Evolutionary conservation across 1,140 invertebrate species (phyloP), one percentile per base, ranked within the genome.

Genomic region (Elysia chlorotica): DNA sequence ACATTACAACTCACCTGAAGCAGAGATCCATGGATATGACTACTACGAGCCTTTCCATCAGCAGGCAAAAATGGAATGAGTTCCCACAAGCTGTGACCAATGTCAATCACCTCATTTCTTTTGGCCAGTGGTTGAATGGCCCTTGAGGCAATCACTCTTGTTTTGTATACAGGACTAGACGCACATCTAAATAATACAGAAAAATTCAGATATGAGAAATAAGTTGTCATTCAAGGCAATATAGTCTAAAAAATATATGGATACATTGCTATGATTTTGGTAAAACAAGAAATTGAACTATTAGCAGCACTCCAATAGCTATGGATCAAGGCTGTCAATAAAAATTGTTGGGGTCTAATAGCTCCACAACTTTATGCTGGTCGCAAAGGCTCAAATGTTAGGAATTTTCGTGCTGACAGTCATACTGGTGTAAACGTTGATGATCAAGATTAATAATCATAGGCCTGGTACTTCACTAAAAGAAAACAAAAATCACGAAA

Each of bases 61-160:
- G 76, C 38, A 17, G 74, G 38, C 62, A 74, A 66, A 0, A 25
- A 31, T 21, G 81, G 80, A 28, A 86, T 33, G 53, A 68, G 57
- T 62, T 76, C 65, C 28, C 85, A 69, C 25, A 86, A 74, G 1
- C 82, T 61, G 35, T 38, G 53, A 56, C 84, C 53, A 14, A 83
- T 76, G n/a, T 48, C 61, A 2, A 61, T 80, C 69, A 86, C 66
- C 68, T 85, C 79, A 69, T 84, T 82, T 59, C 85, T 84, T 2
- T 88, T 87, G 2, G 94, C 85, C 75, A 94, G 83, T 35, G 92
- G 89, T 33, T 90, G 89, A 14, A 93, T 83, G 57, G 93, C 91
- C 88, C 90, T 90, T 14, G 92, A 91, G 63, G 92, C 90, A 71
- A 94, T 83, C 78, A 91, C 87, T 79, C 93, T 87, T 41, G 91